phyloP scores from a whole-genome alignment of 2,113 vertebrate genomes.

The Ahaetulla prasina region DNA sequence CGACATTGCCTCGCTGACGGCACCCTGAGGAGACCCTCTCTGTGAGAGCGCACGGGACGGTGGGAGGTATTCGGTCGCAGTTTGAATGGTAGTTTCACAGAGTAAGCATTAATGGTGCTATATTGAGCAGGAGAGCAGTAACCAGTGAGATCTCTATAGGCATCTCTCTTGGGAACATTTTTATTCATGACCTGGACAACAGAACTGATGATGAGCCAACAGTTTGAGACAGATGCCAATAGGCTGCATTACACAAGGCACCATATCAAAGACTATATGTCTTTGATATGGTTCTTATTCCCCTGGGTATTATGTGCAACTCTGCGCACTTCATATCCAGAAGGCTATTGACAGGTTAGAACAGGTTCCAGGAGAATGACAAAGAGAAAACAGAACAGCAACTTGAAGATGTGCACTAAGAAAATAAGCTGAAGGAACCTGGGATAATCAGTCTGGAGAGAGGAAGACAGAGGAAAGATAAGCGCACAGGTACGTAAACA shows the following conservation, averaged over 20 bases:
- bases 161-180: neutral
- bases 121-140: neutral
- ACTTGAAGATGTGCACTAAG: neutral
- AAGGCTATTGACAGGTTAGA: neutral
- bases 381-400: neutral
- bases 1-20: no score
- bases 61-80: no score
- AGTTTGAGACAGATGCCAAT: neutral
- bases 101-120: neutral
- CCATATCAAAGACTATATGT: neutral
- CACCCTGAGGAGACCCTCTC: no score
- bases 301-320: neutral
- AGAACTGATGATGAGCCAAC: neutral
- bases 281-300: neutral
- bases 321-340: neutral
- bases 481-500: neutral
- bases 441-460: neutral
- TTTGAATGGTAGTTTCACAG: neutral
- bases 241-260: neutral
- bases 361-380: neutral
- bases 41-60: no score
- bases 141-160: neutral
- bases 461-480: neutral
- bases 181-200: neutral
- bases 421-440: neutral